Conservation (phyloP, 2,113 vertebrate species). For the Calyptommatus sinebrachiatus region DNA sequence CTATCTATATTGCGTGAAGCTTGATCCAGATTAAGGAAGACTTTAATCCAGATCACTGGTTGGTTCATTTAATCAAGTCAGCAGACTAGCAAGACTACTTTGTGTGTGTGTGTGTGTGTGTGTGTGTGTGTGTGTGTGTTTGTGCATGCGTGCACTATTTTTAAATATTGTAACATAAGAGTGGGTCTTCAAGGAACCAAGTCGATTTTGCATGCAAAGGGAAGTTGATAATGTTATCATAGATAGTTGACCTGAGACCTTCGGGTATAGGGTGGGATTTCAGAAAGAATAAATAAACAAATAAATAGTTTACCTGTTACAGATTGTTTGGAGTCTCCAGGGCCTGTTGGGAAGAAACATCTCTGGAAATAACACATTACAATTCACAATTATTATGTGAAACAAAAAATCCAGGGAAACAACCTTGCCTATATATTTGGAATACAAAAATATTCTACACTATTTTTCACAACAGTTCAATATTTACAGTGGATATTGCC, state of each 20-base stretch:
- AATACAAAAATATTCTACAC: constrained; percentile 57
- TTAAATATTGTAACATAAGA: no score
- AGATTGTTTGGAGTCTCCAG: constrained; percentile 73
- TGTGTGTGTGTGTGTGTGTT: no score
- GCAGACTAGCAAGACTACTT: not conserved
- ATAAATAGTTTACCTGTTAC: constrained; percentile 79
- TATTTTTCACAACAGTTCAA: constrained; percentile 34
- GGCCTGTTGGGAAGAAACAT: constrained; percentile 70
- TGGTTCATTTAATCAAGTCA: not conserved
- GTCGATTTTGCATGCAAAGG: constrained; percentile 53
- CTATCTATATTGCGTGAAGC: no score
- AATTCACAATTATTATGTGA: constrained; percentile 53
- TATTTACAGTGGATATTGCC: constrained; percentile 48
- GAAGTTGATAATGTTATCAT: constrained; percentile 25
- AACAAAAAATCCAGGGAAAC: constrained; percentile 52
- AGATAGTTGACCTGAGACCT: constrained; percentile 72
- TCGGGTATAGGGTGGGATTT: no score
- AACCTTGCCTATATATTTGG: constrained; percentile 23
- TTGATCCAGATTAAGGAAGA: not conserved
- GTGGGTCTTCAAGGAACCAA: constrained; percentile 51
- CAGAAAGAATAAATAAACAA: no score
- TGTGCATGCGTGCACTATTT: no score
- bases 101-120: no score
- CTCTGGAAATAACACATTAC: constrained; percentile 63
- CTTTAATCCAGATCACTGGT: not conserved